Evolutionary conservation across 2,888 invertebrate genomes (phyloP).

Genomic region (Tenthredo mesomela): DNA sequence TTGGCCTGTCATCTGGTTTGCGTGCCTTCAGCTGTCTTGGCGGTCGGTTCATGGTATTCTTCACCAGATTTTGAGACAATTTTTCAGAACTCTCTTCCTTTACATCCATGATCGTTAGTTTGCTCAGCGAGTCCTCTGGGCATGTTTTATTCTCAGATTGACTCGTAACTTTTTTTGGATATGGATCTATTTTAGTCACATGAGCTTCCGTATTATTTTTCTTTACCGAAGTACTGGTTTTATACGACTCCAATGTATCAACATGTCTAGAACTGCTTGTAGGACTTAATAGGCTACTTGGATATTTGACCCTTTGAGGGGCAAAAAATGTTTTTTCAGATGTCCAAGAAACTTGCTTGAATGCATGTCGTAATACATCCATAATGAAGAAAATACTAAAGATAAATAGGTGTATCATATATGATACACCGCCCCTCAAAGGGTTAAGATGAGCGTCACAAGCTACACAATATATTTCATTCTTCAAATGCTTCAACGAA

Average conservation of each 20-base stretch:
- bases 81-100: neutral
- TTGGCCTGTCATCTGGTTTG: neutral
- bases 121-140: neutral
- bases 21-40: neutral
- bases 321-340: too few relatives aligned
- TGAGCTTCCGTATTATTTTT: neutral
- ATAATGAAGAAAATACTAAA: too few relatives aligned
- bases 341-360: too few relatives aligned
- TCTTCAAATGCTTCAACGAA: slow-evolving; percentile 25
- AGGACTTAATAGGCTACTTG: neutral
- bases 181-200: neutral
- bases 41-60: neutral
- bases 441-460: neutral
- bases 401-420: too few relatives aligned
- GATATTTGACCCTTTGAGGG: too few relatives aligned
- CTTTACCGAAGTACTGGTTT: neutral
- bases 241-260: neutral
- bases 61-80: neutral
- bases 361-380: too few relatives aligned
- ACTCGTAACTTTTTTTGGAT: neutral
- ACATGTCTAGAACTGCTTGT: neutral
- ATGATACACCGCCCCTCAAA: too few relatives aligned
- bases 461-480: slow-evolving; percentile 35
- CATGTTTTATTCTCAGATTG: neutral
- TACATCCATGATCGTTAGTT: neutral